phyloP scores from a whole-genome alignment of 2,888 invertebrate species.

The Agriopis leucophaearia region DNA sequence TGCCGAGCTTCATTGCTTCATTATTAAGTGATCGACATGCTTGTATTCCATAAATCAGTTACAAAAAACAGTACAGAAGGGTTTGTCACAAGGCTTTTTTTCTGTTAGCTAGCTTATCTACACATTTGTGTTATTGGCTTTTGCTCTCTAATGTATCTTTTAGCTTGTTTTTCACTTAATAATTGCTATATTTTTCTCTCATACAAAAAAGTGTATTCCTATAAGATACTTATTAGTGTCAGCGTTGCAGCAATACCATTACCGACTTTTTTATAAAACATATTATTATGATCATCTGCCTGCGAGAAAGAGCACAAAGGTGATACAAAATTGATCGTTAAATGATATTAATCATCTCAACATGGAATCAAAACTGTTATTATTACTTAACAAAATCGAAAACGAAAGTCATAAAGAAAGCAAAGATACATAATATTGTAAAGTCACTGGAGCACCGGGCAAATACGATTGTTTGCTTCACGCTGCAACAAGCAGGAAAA shows the following conservation, averaged over 20 bases:
- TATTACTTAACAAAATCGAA: slow-evolving; percentile 67
- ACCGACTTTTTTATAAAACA: neutral
- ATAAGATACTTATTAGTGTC: slow-evolving; percentile 15
- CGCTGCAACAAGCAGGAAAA: slow-evolving; percentile 49
- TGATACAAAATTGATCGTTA: slow-evolving; percentile 14
- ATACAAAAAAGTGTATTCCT: neutral
- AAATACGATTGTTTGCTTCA: slow-evolving; percentile 74
- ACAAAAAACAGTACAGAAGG: too few relatives aligned
- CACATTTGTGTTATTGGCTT: too few relatives aligned
- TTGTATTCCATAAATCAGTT: too few relatives aligned
- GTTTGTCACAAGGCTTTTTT: too few relatives aligned
- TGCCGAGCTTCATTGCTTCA: too few relatives aligned
- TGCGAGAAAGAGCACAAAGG: neutral
- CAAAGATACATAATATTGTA: slow-evolving; percentile 72
- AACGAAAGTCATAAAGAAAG: slow-evolving; percentile 76
- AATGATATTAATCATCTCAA: slow-evolving; percentile 39
- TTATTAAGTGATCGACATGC: too few relatives aligned
- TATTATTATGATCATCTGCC: slow-evolving; percentile 5
- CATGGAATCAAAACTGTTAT: slow-evolving; percentile 49
- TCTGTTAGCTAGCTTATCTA: too few relatives aligned
- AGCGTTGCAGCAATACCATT: neutral
- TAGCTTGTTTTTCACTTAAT: too few relatives aligned
- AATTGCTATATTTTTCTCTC: neutral
- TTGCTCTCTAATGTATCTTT: too few relatives aligned
- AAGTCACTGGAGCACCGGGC: slow-evolving; percentile 80